A percentile compares a stretch with the other conserved stretches of the same genome.
Evolutionary conservation across 2,888 invertebrate genomes (phyloP).

Genomic region (Orchesella flavescens): DNA sequence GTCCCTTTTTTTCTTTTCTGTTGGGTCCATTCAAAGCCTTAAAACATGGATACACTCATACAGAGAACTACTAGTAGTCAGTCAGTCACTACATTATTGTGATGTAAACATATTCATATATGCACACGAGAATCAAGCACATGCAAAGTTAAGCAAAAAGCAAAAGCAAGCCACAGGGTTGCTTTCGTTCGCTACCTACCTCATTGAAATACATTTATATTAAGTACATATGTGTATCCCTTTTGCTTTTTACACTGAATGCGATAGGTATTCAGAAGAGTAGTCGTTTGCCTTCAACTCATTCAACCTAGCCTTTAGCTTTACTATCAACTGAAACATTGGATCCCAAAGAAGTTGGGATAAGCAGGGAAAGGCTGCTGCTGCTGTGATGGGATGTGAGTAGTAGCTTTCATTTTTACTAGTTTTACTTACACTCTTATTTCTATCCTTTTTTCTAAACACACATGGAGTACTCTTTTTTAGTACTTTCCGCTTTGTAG

Average conservation of each 20-base stretch:
- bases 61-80: neutral
- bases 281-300: no score
- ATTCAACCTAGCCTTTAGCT: no score
- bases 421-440: constrained; percentile 37
- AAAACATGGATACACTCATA: neutral
- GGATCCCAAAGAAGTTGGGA: no score
- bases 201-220: no score
- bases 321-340: no score
- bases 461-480: neutral
- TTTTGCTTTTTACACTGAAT: no score
- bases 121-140: neutral
- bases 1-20: neutral
- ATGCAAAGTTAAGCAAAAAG: neutral
- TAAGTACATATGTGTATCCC: no score
- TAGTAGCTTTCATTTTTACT: constrained; percentile 8
- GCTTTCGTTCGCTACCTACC: no score
- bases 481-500: no score
- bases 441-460: constrained; percentile 2
- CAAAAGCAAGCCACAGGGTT: neutral
- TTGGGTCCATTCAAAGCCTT: neutral
- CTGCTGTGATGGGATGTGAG: neutral
- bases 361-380: no score
- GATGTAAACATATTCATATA: neutral
- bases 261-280: no score
- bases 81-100: neutral